Percentiles rank a stretch among this genome's conserved stretches.
These are phyloP conservation scores for Homarus americanus DNA, from an alignment of 1,140 invertebrate genomes.

Conservation along the genomic window DNA sequence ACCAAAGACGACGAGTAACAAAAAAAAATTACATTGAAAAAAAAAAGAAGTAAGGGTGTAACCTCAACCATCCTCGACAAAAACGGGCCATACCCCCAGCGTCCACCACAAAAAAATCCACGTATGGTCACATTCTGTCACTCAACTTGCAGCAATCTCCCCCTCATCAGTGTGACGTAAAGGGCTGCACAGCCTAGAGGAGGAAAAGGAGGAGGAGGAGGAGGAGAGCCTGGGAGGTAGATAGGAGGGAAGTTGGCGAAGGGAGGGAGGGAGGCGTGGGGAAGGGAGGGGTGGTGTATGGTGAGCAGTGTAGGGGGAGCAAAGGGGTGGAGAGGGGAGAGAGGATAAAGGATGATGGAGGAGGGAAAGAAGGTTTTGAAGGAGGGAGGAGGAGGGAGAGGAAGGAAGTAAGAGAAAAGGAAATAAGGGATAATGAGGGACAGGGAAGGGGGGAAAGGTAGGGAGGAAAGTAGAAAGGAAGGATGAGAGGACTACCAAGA, in stretches of 20 bases:
- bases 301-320: too few relatives aligned
- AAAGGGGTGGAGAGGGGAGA: background rate
- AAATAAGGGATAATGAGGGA: background rate
- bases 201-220: background rate
- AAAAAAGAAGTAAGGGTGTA: too few relatives aligned
- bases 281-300: background rate
- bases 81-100: too few relatives aligned
- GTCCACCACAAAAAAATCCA: background rate
- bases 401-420: background rate
- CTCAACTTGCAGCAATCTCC: conserved; percentile 47
- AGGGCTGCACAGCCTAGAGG: background rate
- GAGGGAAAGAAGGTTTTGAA: background rate
- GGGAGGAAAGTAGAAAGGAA: background rate
- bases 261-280: background rate
- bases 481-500: background rate
- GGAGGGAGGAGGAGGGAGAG: background rate
- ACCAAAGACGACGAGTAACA: background rate
- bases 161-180: conserved; percentile 8
- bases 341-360: background rate
- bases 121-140: conserved; percentile 52
- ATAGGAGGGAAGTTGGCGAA: background rate
- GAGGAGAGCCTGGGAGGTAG: background rate
- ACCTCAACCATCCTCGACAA: too few relatives aligned
- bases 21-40: background rate
- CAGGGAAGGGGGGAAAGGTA: background rate